Evolutionary conservation across 2,113 vertebrate species (phyloP), one percentile per base, ranked within the genome.

Genomic region (Chaetodon trifascialis): DNA sequence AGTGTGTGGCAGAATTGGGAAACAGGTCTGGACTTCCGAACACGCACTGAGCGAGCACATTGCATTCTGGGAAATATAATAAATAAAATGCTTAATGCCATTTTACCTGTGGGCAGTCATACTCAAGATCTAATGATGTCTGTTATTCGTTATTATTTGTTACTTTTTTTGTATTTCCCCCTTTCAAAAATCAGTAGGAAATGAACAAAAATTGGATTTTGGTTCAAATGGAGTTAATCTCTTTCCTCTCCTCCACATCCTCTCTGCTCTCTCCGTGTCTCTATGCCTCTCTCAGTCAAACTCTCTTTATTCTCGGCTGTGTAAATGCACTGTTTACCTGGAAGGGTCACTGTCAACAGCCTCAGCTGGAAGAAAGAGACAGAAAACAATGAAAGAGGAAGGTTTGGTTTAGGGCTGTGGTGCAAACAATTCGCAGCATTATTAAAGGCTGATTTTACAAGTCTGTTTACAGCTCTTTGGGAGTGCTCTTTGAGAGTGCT

Each of bases 1-100:
- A 97, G 96, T 94, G 96, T 96, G 94, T 96, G 95, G 93, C 94
- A 92, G 95, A 95, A 97, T 94, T 95, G 95, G 90, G 89, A 97
- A 93, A 95, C 94, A 72, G 95, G 91, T 74, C 94, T 92, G 90
- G 93, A 91, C 93, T 94, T 95, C 94, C 94, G 88, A 86, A 93
- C 81, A 60, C 95, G 95, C 84, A 95, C 81, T 91, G 95, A 94
- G 76, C 93, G 94, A 93, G 93, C 92, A 85, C 93, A 94, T 72
- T 93, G 94, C 87, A 80, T 90, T 95, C 95, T 96, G 94, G 92
- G 94, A 94, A 95, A 94, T 92, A 95, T 94, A 94, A 91, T 87
- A 79, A 74, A 89, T 86, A 76, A 82, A 73, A 83, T 69, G 73
- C 77, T 75, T 80, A 67, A 91, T 60, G 66, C 64, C 67, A 67